Percentiles rank a stretch among this genome's conserved stretches.
phyloP scores from a whole-genome alignment of 2,797 vertebrate species.

The Falco rusticolus region DNA sequence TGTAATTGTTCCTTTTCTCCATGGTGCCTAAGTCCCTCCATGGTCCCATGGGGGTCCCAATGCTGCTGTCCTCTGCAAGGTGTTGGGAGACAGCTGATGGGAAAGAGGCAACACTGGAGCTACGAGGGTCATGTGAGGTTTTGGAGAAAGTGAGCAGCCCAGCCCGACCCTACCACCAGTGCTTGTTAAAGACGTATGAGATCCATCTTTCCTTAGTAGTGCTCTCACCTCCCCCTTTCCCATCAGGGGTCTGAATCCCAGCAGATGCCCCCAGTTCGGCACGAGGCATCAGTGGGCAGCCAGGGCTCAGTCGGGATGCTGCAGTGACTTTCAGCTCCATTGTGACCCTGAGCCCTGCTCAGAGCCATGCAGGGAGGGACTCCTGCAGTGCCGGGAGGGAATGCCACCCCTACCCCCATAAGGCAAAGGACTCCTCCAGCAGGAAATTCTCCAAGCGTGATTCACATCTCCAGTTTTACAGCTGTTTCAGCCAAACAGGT shows the following conservation, averaged over 20 bases:
- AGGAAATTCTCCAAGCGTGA: not conserved
- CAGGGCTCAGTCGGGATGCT: accelerated
- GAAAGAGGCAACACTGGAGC: not conserved
- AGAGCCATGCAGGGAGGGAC: not conserved
- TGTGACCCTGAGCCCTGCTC: not conserved
- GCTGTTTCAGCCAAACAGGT: not conserved
- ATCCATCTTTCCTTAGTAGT: not conserved
- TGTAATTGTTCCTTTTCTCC: not conserved
- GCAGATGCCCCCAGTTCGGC: accelerated
- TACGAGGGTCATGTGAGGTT: accelerated
- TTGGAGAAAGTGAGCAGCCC: not conserved
- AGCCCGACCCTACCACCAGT: not conserved
- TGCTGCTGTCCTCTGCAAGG: not conserved
- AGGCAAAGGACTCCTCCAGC: not conserved
- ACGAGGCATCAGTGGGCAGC: accelerated
- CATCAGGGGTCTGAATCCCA: not conserved
- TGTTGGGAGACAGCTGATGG: not conserved
- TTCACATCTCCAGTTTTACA: not conserved
- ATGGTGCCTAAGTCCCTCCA: accelerated
- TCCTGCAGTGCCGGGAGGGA: not conserved
- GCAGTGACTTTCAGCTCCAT: accelerated
- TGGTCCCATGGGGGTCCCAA: not conserved
- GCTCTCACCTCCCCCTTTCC: not conserved
- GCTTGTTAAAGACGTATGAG: accelerated
- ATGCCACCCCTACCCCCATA: accelerated